Evolutionary conservation across 2,113 vertebrate species (phyloP).

Genomic region (Eira barbara): DNA sequence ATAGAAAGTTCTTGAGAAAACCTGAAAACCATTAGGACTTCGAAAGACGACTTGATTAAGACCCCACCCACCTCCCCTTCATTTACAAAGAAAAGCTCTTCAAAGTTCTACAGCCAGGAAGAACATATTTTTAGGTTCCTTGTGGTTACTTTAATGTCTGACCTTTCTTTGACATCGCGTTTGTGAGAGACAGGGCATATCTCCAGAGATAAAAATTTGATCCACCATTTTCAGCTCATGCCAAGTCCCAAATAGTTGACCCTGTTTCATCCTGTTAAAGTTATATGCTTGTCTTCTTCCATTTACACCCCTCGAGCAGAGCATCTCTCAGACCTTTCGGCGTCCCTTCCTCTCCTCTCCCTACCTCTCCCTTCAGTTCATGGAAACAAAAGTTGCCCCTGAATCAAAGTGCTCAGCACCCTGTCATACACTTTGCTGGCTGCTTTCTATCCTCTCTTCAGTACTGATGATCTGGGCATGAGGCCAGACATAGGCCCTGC

Average conservation of each 20-base stretch:
- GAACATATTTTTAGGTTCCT: conserved; percentile 64
- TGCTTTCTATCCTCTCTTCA: not conserved
- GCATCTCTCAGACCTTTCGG: not conserved
- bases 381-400: not conserved
- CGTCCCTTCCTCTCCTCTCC: not conserved
- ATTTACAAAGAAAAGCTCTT: conserved; percentile 62
- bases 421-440: not conserved
- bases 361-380: not conserved
- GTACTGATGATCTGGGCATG: not conserved
- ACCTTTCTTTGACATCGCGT: conserved; percentile 51
- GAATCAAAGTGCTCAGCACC: not conserved
- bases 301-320: not conserved
- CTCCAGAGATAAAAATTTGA: conserved; percentile 68
- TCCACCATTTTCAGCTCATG: conserved; percentile 54
- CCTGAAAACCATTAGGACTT: conserved; percentile 54
- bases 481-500: not conserved
- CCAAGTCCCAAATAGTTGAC: conserved; percentile 55
- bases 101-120: conserved; percentile 45
- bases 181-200: conserved; percentile 52
- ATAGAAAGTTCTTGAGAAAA: conserved; percentile 51
- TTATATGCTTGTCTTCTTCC: conserved; percentile 55
- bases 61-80: not conserved
- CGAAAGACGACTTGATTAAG: conserved; percentile 63
- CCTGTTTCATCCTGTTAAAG: conserved; percentile 66
- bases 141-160: conserved; percentile 71